Conservation (phyloP, 64 coral and sea anemone species). For the Stichodactyla mertensii region DNA sequence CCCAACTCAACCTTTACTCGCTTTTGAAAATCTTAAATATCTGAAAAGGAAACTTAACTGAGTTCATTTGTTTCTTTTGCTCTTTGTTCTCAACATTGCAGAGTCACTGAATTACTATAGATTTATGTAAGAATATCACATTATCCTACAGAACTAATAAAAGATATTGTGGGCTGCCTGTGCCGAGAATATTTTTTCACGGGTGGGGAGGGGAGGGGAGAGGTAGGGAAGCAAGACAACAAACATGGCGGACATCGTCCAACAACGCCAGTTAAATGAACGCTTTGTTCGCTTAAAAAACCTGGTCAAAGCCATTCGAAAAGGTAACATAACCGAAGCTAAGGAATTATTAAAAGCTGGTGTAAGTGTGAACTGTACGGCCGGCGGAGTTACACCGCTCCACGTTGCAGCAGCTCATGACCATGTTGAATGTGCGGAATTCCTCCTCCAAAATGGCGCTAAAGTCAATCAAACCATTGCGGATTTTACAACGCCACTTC, state of each 20-base stretch:
- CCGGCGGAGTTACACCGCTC: conserved; percentile 55
- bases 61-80: too few species aligned
- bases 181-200: background rate
- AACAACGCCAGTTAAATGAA: conserved; percentile 3
- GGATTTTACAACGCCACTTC: conserved; percentile 40
- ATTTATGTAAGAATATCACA: background rate
- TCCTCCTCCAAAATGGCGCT: conserved; percentile 46
- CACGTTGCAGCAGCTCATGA: conserved; percentile 59
- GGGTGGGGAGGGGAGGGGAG: background rate
- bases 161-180: background rate
- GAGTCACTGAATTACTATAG: too few species aligned
- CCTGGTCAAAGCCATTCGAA: conserved; percentile 52
- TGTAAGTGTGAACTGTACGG: conserved; percentile 50
- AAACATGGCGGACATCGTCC: conserved; percentile 11
- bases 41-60: too few species aligned
- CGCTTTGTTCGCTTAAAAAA: conserved; percentile 55
- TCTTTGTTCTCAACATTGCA: too few species aligned
- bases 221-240: background rate
- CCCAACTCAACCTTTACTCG: background rate
- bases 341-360: conserved; percentile 35
- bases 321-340: conserved; percentile 47
- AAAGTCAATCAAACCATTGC: conserved; percentile 39
- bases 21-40: background rate
- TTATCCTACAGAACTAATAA: too few species aligned
- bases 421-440: conserved; percentile 63